Conservation (phyloP, 2,113 vertebrate genomes). For the Orthonyx spaldingii region DNA sequence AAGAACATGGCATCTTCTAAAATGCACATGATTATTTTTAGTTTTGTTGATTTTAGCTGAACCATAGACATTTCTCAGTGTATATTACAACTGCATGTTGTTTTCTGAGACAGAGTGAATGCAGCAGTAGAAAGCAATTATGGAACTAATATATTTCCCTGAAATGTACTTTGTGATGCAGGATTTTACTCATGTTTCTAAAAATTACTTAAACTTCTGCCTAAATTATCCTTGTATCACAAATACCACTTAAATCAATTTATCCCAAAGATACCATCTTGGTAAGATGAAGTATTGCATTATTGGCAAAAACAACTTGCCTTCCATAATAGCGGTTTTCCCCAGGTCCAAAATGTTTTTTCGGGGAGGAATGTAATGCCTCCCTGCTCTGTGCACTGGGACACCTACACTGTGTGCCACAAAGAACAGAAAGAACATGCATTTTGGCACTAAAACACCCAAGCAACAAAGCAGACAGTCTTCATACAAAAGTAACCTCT, state of each 20-base stretch:
- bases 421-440: background rate
- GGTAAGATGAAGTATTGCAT: background rate
- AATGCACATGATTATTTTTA: background rate
- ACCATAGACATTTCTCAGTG: background rate
- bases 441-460: background rate
- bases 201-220: background rate
- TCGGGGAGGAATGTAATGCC: background rate
- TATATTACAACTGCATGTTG: background rate
- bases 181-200: slow-evolving; percentile 28
- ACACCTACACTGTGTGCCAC: background rate
- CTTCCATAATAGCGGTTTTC: background rate
- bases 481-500: background rate
- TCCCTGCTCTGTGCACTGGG: background rate
- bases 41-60: slow-evolving; percentile 21
- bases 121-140: slow-evolving; percentile 4
- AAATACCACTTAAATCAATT: background rate
- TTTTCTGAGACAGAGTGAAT: background rate
- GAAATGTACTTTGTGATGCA: background rate
- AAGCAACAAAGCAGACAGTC: background rate
- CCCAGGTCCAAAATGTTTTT: background rate
- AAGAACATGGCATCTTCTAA: background rate
- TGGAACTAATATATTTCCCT: background rate
- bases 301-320: background rate
- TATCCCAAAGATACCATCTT: background rate
- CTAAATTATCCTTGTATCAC: background rate